Conservation (phyloP, 2,113 vertebrate genomes). For the Fregata magnificens region DNA sequence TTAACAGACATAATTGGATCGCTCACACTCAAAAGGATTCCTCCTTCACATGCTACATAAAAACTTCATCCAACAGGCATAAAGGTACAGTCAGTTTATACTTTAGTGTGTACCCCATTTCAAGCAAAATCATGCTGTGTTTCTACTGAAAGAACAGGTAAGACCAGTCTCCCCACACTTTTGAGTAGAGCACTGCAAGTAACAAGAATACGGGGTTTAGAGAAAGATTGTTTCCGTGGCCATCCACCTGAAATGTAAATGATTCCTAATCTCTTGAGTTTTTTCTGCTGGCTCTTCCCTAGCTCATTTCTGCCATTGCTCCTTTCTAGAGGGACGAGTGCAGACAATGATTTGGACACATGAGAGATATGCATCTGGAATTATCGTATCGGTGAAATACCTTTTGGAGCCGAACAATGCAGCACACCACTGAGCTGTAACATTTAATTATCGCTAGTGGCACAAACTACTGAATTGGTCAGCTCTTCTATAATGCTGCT, state of each 20-base stretch:
- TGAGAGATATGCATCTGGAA: constrained; percentile 39
- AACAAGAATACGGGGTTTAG: neutral
- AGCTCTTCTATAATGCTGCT: constrained; percentile 33
- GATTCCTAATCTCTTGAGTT: neutral
- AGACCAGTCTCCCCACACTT: neutral
- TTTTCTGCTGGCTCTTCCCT: neutral
- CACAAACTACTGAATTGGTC: constrained; percentile 56
- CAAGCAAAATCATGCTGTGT: neutral
- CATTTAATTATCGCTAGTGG: constrained; percentile 63
- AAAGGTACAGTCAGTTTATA: neutral
- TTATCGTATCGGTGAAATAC: constrained; percentile 28
- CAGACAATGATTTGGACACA: neutral
- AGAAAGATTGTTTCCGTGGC: neutral
- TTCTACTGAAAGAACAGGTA: neutral
- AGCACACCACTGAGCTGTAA: constrained; percentile 58
- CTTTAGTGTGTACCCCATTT: neutral
- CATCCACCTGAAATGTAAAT: neutral
- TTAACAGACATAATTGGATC: neutral
- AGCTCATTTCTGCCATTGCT: neutral
- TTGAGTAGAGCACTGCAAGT: neutral
- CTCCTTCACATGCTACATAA: neutral
- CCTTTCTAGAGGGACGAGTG: neutral
- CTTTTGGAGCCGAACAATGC: constrained; percentile 27
- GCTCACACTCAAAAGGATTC: neutral
- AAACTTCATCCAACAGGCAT: neutral